phyloP scores from a whole-genome alignment of 64 coral and sea anemone genomes.

The Catalaphyllia jardinei region DNA sequence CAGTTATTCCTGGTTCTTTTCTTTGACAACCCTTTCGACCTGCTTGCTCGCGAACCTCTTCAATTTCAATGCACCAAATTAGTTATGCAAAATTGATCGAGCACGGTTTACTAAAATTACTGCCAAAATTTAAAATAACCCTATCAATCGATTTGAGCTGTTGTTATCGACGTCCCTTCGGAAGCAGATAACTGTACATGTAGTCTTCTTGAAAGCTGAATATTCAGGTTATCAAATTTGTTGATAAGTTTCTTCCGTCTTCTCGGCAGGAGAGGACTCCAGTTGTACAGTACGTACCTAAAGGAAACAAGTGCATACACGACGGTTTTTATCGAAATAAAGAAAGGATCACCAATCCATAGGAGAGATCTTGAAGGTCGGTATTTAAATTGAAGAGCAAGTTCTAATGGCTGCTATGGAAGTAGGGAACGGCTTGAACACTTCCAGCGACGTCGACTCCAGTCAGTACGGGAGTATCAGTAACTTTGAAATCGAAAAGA shows the following conservation, averaged over 20 bases:
- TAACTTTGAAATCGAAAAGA: constrained; percentile 92
- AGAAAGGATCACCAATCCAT: background rate
- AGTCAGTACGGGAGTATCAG: constrained; percentile 8
- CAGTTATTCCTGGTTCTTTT: too few relatives aligned
- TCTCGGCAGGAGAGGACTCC: background rate
- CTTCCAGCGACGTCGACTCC: background rate
- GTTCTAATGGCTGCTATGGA: constrained; percentile 42
- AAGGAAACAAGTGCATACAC: too few relatives aligned
- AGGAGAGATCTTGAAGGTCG: background rate
- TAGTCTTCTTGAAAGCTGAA: background rate
- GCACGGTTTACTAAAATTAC: background rate
- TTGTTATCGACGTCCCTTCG: background rate
- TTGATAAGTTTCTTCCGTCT: background rate
- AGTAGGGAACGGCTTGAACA: background rate
- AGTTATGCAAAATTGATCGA: constrained; percentile 2
- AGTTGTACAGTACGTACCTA: too few relatives aligned
- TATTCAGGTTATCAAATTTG: background rate
- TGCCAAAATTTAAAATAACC: background rate
- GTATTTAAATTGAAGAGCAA: too few relatives aligned
- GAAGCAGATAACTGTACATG: background rate
- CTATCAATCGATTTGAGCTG: background rate
- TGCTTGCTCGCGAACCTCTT: too few relatives aligned
- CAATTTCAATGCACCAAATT: background rate
- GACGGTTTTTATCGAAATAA: background rate
- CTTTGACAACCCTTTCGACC: too few relatives aligned